Evolutionary conservation across 2,888 invertebrate species (phyloP).

Genomic region (Leistus spinibarbis): DNA sequence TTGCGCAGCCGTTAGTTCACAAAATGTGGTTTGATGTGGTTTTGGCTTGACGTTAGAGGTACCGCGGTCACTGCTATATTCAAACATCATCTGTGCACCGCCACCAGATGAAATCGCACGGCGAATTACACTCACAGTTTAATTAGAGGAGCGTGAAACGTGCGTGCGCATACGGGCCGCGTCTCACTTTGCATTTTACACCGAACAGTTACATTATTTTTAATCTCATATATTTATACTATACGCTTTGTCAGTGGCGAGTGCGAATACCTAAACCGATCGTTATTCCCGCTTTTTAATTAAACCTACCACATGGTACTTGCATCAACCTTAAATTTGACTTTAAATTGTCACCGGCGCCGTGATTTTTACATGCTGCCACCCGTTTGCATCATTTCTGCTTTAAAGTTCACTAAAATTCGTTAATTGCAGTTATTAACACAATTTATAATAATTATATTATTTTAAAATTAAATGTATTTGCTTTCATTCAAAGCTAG

Average conservation of each 20-base stretch:
- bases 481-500: too few relatives aligned
- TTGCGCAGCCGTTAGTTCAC: background rate
- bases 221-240: background rate
- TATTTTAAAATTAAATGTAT: too few relatives aligned
- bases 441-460: too few relatives aligned
- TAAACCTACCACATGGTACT: background rate
- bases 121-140: constrained; percentile 28
- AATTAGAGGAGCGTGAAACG: constrained; percentile 23
- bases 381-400: background rate
- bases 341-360: background rate
- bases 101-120: constrained; percentile 10
- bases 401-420: background rate
- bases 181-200: constrained; percentile 18
- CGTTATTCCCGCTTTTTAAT: constrained; percentile 18
- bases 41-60: background rate
- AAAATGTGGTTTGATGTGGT: background rate
- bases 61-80: background rate
- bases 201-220: background rate
- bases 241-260: background rate
- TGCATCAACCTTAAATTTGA: background rate
- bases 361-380: background rate
- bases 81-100: background rate
- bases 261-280: background rate
- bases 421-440: too few relatives aligned
- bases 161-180: background rate